Evolutionary conservation across 1,140 invertebrate genomes (phyloP).

Genomic region (Scaptomyza graminum): DNA sequence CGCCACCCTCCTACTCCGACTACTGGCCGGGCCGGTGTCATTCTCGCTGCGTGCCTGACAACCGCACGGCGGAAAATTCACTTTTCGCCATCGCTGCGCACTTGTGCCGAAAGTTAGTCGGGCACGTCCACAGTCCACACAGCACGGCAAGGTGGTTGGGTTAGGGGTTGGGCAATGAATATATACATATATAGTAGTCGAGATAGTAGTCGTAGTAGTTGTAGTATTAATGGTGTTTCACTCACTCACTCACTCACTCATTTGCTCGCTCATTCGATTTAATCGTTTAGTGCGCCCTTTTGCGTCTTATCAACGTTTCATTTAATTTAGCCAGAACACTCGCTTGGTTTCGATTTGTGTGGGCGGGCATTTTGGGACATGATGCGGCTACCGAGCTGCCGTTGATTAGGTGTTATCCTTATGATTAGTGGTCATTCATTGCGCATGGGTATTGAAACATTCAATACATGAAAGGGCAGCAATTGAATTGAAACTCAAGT

Average conservation of each 20-base stretch:
- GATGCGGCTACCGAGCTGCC: slow-evolving; percentile 52
- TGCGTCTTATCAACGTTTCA: slow-evolving; percentile 81
- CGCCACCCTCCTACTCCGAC: background rate
- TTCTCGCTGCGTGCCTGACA: slow-evolving; percentile 59
- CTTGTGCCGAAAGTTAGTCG: slow-evolving; percentile 80
- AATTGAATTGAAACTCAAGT: slow-evolving; percentile 36
- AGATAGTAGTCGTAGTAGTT: too few species aligned
- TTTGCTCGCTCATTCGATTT: slow-evolving; percentile 79
- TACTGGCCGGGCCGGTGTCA: slow-evolving; percentile 19
- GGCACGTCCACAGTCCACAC: slow-evolving; percentile 60
- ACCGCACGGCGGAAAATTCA: slow-evolving; percentile 77
- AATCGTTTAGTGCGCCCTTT: slow-evolving; percentile 80
- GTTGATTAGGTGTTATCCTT: slow-evolving; percentile 80
- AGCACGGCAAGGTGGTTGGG: slow-evolving; percentile 12
- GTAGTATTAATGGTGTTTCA: slow-evolving; percentile 28
- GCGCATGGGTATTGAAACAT: slow-evolving; percentile 20
- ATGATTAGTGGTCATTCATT: slow-evolving; percentile 75
- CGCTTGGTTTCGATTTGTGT: slow-evolving; percentile 55
- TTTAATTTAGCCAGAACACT: slow-evolving; percentile 73
- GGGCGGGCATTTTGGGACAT: slow-evolving; percentile 23
- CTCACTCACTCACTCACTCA: slow-evolving; percentile 54
- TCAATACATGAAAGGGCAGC: slow-evolving; percentile 5
- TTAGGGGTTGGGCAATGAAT: background rate
- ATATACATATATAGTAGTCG: background rate
- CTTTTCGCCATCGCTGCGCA: slow-evolving; percentile 80